phyloP scores from a whole-genome alignment of 2,888 invertebrate genomes.

The Bellardia bayeri region DNA sequence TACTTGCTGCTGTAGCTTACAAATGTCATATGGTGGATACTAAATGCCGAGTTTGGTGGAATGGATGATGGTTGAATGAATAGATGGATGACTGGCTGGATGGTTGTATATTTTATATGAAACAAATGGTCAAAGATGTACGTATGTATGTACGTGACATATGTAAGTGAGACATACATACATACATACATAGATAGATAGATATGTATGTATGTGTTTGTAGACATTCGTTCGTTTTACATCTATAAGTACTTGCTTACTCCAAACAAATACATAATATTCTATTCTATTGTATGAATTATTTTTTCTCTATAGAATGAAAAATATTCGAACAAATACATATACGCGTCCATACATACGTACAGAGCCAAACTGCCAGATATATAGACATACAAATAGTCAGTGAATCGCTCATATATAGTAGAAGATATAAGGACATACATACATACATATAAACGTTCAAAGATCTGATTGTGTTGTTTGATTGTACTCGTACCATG shows the following conservation, averaged over 20 bases:
- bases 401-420: neutral
- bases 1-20: constrained; percentile 42
- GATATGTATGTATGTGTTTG: no score
- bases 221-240: neutral
- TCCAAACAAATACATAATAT: neutral
- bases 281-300: constrained; percentile 25
- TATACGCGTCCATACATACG: neutral
- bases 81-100: constrained; percentile 18
- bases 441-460: constrained; percentile 18
- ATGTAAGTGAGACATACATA: constrained; percentile 47
- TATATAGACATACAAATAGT: neutral
- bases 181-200: neutral
- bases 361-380: neutral
- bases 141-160: constrained; percentile 1
- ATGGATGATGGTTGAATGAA: constrained; percentile 32
- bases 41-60: constrained; percentile 14
- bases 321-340: neutral
- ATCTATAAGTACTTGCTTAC: neutral
- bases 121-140: constrained; percentile 56
- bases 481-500: constrained; percentile 24
- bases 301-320: constrained; percentile 9
- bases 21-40: constrained; percentile 43
- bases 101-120: constrained; percentile 31
- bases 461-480: constrained; percentile 12
- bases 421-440: neutral